These are phyloP conservation scores for Sclerodermus sp. DNA, from an alignment of 2,888 invertebrate genomes.

Conservation along the genomic window DNA sequence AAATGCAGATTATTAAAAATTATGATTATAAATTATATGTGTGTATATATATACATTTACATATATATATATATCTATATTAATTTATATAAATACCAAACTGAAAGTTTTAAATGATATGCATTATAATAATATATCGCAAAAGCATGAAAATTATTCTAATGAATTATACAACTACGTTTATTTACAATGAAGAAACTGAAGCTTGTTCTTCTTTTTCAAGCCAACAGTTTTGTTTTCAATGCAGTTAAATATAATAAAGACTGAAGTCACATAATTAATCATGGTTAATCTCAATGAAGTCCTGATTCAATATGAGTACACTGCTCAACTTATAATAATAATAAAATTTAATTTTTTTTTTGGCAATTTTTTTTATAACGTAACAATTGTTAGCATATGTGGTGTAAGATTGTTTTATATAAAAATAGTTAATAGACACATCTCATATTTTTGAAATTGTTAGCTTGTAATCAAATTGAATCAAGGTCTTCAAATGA, in stretches of 20 bases:
- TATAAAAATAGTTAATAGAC: constrained; percentile 6
- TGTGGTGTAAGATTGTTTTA: constrained; percentile 2
- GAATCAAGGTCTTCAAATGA: not conserved
- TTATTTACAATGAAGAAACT: constrained; percentile 7
- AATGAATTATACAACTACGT: constrained; percentile 15
- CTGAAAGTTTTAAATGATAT: no score
- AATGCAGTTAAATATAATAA: not conserved
- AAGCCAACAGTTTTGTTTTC: constrained; percentile 1
- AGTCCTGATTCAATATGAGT: constrained; percentile 1
- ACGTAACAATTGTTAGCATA: constrained; percentile 7
- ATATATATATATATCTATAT: constrained; percentile 1
- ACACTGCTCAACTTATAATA: constrained; percentile 1
- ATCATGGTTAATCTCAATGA: constrained; percentile 2
- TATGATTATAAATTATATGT: not conserved
- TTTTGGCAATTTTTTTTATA: constrained; percentile 2
- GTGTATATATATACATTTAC: not conserved
- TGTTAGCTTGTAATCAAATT: constrained; percentile 3
- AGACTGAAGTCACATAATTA: not conserved
- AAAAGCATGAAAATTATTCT: constrained; percentile 2
- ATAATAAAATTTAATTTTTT: constrained; percentile 12
- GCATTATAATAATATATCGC: constrained; percentile 4
- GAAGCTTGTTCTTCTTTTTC: constrained; percentile 3
- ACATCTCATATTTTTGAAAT: constrained; percentile 4
- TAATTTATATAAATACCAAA: no score
- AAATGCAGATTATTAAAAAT: not conserved